Percentiles rank a stretch among this genome's conserved stretches.
Evolutionary conservation across 2,888 invertebrate genomes (phyloP).

Genomic region (Ornithoptera alexandrae): DNA sequence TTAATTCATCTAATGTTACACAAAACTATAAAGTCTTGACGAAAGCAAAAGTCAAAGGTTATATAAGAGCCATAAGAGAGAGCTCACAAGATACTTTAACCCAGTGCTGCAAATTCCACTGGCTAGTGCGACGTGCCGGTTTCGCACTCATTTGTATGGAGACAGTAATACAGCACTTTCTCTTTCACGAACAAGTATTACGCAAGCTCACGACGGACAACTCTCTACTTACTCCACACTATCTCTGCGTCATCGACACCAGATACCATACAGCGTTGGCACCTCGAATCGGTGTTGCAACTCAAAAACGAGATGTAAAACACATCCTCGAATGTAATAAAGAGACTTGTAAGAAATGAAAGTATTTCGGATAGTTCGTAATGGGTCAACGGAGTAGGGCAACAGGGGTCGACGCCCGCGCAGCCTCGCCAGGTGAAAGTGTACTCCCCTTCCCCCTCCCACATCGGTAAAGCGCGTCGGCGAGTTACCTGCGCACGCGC

Average conservation of each 20-base stretch:
- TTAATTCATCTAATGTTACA: conserved; percentile 6
- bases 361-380: conserved; percentile 72
- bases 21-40: conserved; percentile 36
- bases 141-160: conserved; percentile 74
- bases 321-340: conserved; percentile 71
- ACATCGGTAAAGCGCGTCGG: conserved; percentile 55
- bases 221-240: conserved; percentile 60
- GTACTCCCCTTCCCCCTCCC: conserved; percentile 55
- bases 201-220: conserved; percentile 57
- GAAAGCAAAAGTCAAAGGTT: conserved; percentile 58
- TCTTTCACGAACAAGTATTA: conserved; percentile 75
- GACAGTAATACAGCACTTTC: conserved; percentile 74
- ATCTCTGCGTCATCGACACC: conserved; percentile 47
- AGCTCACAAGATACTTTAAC: conserved; percentile 67
- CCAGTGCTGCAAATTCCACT: conserved; percentile 59
- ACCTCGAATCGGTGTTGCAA: conserved; percentile 50
- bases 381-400: conserved; percentile 79
- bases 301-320: conserved; percentile 45
- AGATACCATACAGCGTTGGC: conserved; percentile 33
- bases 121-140: conserved; percentile 59
- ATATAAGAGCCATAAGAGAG: conserved; percentile 58
- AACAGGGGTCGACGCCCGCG: conserved; percentile 76
- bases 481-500: conserved; percentile 70
- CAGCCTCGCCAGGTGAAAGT: conserved; percentile 78
- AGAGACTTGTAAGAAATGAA: conserved; percentile 69